A percentile compares a stretch with the other conserved stretches of the same genome.
Evolutionary conservation across 2,797 vertebrate genomes (phyloP).

Genomic region (Rachycentron canadum): DNA sequence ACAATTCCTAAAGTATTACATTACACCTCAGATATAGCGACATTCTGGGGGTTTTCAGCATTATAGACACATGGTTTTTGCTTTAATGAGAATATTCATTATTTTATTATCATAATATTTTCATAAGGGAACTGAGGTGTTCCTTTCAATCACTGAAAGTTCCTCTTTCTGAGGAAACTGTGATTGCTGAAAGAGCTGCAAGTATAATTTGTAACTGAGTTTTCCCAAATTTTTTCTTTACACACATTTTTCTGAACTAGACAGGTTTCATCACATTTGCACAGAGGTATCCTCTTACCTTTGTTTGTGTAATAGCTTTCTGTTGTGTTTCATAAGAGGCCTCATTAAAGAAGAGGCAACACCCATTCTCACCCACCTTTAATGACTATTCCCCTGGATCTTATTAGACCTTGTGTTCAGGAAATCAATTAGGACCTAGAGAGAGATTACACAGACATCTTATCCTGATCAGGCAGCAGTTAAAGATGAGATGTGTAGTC

Average conservation of each 20-base stretch:
- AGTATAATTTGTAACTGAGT: conserved; percentile 11
- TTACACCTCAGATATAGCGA: background rate
- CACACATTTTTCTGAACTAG: background rate
- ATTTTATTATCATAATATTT: background rate
- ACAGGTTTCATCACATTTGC: conserved; percentile 27
- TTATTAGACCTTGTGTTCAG: conserved; percentile 72
- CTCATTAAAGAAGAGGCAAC: conserved; percentile 69
- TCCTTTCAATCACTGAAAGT: background rate
- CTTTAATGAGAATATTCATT: background rate
- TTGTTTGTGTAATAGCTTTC: conserved; percentile 56
- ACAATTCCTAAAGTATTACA: background rate
- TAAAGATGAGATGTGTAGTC: conserved; percentile 71
- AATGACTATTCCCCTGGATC: conserved; percentile 78
- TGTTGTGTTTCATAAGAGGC: conserved; percentile 64
- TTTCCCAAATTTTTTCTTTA: conserved; percentile 13
- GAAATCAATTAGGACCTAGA: conserved; percentile 74
- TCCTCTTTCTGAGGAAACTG: background rate
- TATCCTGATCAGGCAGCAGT: conserved; percentile 68
- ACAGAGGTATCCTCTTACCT: conserved; percentile 28
- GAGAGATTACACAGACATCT: conserved; percentile 69
- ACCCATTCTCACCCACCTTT: conserved; percentile 55
- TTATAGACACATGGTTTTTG: no score
- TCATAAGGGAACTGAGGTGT: background rate
- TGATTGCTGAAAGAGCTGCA: background rate
- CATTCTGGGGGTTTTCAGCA: background rate